Conservation (phyloP, 1,140 invertebrate genomes). For the Drosophila chauvacae region DNA sequence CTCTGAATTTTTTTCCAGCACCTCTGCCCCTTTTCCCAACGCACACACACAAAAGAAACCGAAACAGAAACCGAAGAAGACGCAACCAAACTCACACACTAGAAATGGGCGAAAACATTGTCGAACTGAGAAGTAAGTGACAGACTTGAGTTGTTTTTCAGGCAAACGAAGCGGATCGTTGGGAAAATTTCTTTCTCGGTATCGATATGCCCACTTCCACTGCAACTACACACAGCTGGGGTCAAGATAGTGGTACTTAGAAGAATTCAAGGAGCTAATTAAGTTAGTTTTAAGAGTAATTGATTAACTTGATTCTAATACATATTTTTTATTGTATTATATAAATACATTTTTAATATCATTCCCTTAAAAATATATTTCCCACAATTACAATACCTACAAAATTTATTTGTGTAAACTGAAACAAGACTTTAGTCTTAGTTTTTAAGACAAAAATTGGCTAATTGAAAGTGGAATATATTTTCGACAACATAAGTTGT, state of each 20-base stretch:
- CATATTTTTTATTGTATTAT: background rate
- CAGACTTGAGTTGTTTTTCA: slow-evolving; percentile 41
- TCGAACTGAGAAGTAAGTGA: slow-evolving; percentile 52
- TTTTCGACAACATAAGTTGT: background rate
- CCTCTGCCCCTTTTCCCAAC: slow-evolving; percentile 13
- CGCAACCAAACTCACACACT: slow-evolving; percentile 21
- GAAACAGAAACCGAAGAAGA: slow-evolving; percentile 35
- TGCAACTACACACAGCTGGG: background rate
- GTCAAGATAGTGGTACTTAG: background rate
- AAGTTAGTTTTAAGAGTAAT: background rate
- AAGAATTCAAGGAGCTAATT: background rate
- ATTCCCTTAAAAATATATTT: background rate
- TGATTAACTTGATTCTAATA: background rate
- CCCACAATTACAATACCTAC: no score
- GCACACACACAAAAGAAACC: slow-evolving; percentile 35
- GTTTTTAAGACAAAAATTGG: background rate
- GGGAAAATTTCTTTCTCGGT: slow-evolving; percentile 67
- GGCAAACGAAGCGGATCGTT: slow-evolving; percentile 67
- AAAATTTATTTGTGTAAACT: background rate
- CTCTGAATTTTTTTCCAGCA: slow-evolving; percentile 8
- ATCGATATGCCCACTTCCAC: slow-evolving; percentile 42
- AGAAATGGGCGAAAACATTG: slow-evolving; percentile 72
- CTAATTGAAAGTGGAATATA: background rate
- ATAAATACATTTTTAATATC: background rate
- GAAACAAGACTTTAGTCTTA: background rate